A percentile compares a stretch with the other conserved stretches of the same genome.
These are phyloP conservation scores for Mirza zaza DNA, from an alignment of 2,113 vertebrate genomes.

Conservation along the genomic window DNA sequence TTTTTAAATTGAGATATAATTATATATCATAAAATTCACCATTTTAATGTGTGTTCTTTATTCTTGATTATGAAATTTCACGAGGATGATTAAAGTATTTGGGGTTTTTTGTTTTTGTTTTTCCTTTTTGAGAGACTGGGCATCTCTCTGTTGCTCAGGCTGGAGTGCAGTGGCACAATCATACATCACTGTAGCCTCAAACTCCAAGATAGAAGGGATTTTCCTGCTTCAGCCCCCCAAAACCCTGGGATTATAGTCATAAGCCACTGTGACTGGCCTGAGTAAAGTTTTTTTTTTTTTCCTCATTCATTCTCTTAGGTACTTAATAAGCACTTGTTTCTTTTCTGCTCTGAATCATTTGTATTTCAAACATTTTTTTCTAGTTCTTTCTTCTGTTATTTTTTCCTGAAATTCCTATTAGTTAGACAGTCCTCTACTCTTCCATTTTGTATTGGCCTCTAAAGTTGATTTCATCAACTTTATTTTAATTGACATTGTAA, in stretches of 20 bases:
- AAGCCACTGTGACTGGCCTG: too few relatives aligned
- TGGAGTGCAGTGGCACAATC: too few relatives aligned
- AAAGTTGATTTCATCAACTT: neutral
- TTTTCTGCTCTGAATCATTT: neutral
- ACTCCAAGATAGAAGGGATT: too few relatives aligned
- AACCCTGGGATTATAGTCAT: too few relatives aligned
- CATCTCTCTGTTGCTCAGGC: too few relatives aligned
- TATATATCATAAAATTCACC: neutral
- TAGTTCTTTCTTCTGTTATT: neutral
- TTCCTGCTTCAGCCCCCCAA: too few relatives aligned
- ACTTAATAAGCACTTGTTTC: neutral
- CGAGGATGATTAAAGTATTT: neutral
- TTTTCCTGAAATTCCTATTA: neutral
- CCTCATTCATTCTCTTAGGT: neutral
- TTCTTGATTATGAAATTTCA: neutral
- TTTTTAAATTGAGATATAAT: neutral
- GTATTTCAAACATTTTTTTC: neutral
- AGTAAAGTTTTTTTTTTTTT: neutral
- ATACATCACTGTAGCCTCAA: too few relatives aligned
- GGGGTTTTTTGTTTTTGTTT: too few relatives aligned
- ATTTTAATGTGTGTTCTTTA: neutral
- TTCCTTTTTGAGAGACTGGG: too few relatives aligned
- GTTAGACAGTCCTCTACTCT: neutral
- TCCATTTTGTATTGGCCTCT: neutral
- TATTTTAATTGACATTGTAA: neutral